These are phyloP conservation scores for Corydoras maculifer DNA, from an alignment of 2,113 vertebrate genomes.

Conservation along the genomic window DNA sequence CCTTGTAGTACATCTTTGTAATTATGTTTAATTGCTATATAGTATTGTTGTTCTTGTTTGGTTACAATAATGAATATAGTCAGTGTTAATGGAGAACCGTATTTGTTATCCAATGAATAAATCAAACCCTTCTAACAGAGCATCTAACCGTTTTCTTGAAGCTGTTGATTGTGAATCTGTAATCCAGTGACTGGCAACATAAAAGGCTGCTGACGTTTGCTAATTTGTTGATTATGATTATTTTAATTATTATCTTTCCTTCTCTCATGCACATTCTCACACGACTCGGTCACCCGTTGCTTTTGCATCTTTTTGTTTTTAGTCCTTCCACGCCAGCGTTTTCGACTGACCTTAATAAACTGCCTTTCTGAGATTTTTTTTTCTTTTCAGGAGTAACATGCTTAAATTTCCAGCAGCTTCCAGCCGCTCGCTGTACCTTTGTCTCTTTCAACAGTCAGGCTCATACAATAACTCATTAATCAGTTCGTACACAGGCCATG, in stretches of 20 bases:
- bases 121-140: slow-evolving; percentile 18
- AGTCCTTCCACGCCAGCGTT: slow-evolving; percentile 30
- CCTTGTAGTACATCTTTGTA: too few species aligned
- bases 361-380: slow-evolving; percentile 43
- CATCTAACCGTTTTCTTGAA: slow-evolving; percentile 10
- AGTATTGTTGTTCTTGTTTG: slow-evolving; percentile 14
- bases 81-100: neutral
- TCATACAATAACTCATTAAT: slow-evolving; percentile 69
- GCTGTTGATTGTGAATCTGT: slow-evolving; percentile 22
- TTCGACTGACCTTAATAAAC: slow-evolving; percentile 40
- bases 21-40: too few species aligned
- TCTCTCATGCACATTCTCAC: slow-evolving; percentile 35
- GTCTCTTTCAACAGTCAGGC: slow-evolving; percentile 53
- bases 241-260: slow-evolving; percentile 25
- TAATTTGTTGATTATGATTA: slow-evolving; percentile 18
- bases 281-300: slow-evolving; percentile 33
- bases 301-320: slow-evolving; percentile 28
- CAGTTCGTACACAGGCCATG: slow-evolving; percentile 73
- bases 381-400: slow-evolving; percentile 74
- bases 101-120: slow-evolving; percentile 22
- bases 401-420: slow-evolving; percentile 68
- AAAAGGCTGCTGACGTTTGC: slow-evolving; percentile 25
- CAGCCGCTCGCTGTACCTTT: slow-evolving; percentile 59
- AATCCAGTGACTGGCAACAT: slow-evolving; percentile 18
- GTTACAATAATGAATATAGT: slow-evolving; percentile 29